Evolutionary conservation across 2,888 invertebrate genomes (phyloP).

Genomic region (Autographa gamma): DNA sequence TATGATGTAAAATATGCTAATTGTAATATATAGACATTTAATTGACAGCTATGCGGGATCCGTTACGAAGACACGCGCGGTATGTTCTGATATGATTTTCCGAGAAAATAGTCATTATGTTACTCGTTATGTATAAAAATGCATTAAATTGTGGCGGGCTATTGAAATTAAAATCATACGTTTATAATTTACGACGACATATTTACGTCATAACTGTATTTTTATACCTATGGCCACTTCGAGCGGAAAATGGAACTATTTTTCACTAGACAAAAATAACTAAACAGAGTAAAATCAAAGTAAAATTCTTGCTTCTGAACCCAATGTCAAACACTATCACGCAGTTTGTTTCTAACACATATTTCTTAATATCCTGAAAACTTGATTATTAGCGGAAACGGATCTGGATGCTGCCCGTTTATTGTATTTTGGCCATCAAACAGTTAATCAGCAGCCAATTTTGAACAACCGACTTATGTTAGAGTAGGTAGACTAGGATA

Average conservation of each 20-base stretch:
- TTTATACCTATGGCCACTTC: background rate
- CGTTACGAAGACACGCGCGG: conserved; percentile 20
- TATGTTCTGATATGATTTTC: conserved; percentile 13
- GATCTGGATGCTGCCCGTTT: too few relatives aligned
- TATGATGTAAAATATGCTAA: conserved; percentile 27
- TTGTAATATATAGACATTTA: conserved; percentile 19
- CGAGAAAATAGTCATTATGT: background rate
- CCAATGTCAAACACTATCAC: too few relatives aligned
- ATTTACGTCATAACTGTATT: background rate
- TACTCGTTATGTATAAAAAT: background rate
- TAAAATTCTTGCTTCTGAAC: too few relatives aligned
- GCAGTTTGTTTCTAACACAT: too few relatives aligned
- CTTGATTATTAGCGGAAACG: too few relatives aligned
- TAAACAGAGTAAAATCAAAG: too few relatives aligned
- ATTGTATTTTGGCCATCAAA: too few relatives aligned
- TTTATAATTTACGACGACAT: background rate
- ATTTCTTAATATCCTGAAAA: too few relatives aligned
- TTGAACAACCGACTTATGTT: background rate
- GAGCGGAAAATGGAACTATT: too few relatives aligned
- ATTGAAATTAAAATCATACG: background rate
- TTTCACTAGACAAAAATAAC: too few relatives aligned
- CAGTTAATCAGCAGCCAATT: too few relatives aligned
- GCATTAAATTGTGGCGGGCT: background rate
- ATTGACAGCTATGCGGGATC: conserved; percentile 48
- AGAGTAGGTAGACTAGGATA: background rate